Evolutionary conservation across 2,113 vertebrate species (phyloP).

Genomic region (Lophius piscatorius): DNA sequence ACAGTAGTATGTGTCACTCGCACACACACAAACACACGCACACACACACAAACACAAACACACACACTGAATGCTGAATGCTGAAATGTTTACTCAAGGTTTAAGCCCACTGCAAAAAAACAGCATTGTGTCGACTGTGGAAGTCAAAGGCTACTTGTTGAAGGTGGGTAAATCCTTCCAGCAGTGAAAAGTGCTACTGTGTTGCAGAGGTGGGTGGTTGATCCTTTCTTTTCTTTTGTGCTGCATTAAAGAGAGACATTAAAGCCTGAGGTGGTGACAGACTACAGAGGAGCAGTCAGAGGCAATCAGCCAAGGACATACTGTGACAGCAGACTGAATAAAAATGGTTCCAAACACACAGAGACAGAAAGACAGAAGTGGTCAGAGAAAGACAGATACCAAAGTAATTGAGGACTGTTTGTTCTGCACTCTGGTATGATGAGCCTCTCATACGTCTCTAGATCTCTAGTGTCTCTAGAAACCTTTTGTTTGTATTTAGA

Average conservation of each 20-base stretch:
- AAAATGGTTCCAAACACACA: constrained; percentile 3
- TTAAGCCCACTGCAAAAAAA: constrained; percentile 8
- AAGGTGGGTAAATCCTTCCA: constrained; percentile 19
- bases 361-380: background rate
- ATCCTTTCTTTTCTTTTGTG: background rate
- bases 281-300: constrained; percentile 29
- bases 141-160: background rate
- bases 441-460: constrained; percentile 1
- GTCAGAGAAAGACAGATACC: constrained; percentile 12
- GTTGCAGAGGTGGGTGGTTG: constrained; percentile 12
- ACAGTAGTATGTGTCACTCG: constrained; percentile 19
- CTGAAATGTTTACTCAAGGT: constrained; percentile 28
- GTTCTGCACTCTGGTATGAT: constrained; percentile 1
- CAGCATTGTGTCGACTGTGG: constrained; percentile 16
- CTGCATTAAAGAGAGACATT: constrained; percentile 25
- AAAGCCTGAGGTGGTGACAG: constrained; percentile 43
- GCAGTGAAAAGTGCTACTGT: constrained; percentile 37
- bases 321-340: constrained; percentile 16
- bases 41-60: background rate
- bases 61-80: too few species aligned
- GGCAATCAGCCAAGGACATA: constrained; percentile 13
- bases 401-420: background rate
- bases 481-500: too few species aligned
- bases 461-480: background rate
- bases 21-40: constrained; percentile 1